A percentile compares a stretch with the other conserved stretches of the same genome.
These are phyloP conservation scores for Empis livida DNA, from an alignment of 2,888 invertebrate species.

Conservation along the genomic window DNA sequence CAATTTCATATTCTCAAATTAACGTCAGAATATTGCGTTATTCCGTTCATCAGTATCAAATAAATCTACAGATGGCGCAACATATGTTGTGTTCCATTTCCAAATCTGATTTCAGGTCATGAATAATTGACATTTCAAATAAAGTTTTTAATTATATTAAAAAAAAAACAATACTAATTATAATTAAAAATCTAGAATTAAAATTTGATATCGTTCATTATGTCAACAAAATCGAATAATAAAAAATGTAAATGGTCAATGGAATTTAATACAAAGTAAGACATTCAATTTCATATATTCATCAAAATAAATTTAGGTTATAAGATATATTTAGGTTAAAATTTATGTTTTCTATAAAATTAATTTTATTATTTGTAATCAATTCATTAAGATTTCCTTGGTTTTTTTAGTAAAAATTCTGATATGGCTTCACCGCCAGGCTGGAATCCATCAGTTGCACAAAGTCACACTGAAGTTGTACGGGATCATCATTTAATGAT, in stretches of 20 bases:
- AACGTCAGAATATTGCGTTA: too few relatives aligned
- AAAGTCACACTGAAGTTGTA: conserved; percentile 62
- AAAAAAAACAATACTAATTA: not conserved
- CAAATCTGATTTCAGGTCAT: too few relatives aligned
- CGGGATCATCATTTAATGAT: conserved; percentile 77
- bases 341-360: too few relatives aligned
- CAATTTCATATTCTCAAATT: too few relatives aligned
- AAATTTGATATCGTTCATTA: not conserved
- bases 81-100: too few relatives aligned
- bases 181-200: not conserved
- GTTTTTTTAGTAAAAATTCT: conserved; percentile 24
- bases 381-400: not conserved
- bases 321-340: too few relatives aligned
- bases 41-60: too few relatives aligned
- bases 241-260: conserved; percentile 51
- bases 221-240: conserved; percentile 29
- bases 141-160: not conserved
- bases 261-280: conserved; percentile 47
- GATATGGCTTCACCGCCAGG: conserved; percentile 74
- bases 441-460: conserved; percentile 58
- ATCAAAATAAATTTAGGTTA: too few relatives aligned
- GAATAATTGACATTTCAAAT: not conserved
- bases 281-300: not conserved
- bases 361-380: too few relatives aligned
- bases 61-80: too few relatives aligned